Conservation (phyloP, 2,113 vertebrate species). For the Paradoxurus hermaphroditus region DNA sequence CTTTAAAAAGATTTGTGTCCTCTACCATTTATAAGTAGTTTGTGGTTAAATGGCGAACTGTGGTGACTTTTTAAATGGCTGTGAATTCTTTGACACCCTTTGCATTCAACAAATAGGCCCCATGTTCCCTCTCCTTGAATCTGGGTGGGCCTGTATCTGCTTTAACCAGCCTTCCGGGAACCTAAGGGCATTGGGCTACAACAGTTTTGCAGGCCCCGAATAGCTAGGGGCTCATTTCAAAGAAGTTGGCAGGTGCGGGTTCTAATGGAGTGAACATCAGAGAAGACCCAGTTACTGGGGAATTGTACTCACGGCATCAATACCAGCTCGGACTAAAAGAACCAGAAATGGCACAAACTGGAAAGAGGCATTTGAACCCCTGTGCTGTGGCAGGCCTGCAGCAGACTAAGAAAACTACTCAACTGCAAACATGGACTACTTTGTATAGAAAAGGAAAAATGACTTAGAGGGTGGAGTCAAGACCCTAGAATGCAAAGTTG, state of each 20-base stretch:
- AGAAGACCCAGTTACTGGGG: background rate
- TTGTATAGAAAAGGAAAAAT: background rate
- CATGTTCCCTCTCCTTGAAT: background rate
- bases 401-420: background rate
- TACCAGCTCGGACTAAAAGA: too few relatives aligned
- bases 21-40: background rate
- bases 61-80: background rate
- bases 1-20: background rate
- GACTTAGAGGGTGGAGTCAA: background rate
- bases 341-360: background rate
- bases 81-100: background rate
- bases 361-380: too few relatives aligned
- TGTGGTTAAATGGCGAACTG: background rate
- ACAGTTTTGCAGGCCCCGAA: fast-evolving
- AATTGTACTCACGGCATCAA: background rate
- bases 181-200: background rate
- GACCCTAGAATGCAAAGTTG: background rate
- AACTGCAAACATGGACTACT: too few relatives aligned
- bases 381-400: background rate
- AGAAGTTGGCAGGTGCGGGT: background rate
- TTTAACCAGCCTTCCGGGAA: background rate
- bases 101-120: background rate
- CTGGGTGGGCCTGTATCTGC: background rate
- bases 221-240: background rate
- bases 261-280: background rate